A percentile compares a stretch with the other conserved stretches of the same genome.
Conservation (phyloP, 2,797 vertebrate species). For the Paedocypris micromegethes region DNA sequence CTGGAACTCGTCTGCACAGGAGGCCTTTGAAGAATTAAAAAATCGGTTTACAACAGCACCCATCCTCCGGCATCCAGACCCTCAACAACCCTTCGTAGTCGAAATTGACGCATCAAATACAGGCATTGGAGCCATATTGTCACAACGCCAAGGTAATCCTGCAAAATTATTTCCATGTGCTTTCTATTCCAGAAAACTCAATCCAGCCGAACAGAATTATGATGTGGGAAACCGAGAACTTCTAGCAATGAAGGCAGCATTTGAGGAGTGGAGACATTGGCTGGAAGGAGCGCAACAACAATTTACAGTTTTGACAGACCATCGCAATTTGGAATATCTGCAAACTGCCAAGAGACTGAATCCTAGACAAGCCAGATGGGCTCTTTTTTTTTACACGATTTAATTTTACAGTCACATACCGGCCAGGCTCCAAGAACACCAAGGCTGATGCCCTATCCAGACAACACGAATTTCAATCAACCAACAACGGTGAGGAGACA, state of each 20-base stretch:
- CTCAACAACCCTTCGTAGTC: conserved; percentile 1
- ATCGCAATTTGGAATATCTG: neutral
- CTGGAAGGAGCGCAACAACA: neutral
- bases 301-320: conserved; percentile 2
- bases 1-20: neutral
- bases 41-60: neutral
- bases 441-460: conserved; percentile 14
- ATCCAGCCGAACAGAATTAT: neutral
- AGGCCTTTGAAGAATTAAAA: neutral
- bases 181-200: neutral
- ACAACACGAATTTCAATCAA: neutral
- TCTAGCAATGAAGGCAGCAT: neutral
- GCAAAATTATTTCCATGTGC: neutral
- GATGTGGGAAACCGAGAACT: neutral
- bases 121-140: neutral
- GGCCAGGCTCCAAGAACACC: neutral
- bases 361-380: conserved; percentile 6
- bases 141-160: neutral
- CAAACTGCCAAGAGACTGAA: neutral
- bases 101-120: conserved; percentile 1
- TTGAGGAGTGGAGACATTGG: conserved; percentile 8
- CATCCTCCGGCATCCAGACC: neutral
- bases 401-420: conserved; percentile 5
- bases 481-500: no score
- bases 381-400: conserved; percentile 3